These are phyloP conservation scores for Listronotus bonariensis DNA, from an alignment of 1,140 invertebrate species.

Conservation along the genomic window DNA sequence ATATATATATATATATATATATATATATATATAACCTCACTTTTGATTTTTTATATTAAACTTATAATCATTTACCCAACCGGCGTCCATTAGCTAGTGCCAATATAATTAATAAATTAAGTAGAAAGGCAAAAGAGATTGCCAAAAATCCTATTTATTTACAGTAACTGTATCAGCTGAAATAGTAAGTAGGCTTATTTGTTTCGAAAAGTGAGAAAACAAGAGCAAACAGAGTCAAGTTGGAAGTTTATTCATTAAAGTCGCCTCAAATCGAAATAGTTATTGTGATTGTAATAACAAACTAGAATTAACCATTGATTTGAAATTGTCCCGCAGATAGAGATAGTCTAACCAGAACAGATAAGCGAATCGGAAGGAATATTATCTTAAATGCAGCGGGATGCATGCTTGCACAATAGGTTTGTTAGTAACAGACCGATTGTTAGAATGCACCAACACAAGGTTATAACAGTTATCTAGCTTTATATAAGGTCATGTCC, in stretches of 20 bases:
- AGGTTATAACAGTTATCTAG: conserved; percentile 6
- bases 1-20: no score
- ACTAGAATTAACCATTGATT: conserved; percentile 36
- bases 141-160: no score
- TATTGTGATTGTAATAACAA: conserved; percentile 33
- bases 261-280: conserved; percentile 30
- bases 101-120: no score
- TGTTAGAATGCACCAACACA: conserved; percentile 10
- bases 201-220: conserved; percentile 2
- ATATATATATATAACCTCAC: no score
- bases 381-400: conserved; percentile 34
- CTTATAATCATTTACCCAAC: no score
- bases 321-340: conserved; percentile 28
- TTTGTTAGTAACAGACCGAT: conserved; percentile 35
- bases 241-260: conserved; percentile 36
- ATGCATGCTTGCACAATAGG: conserved; percentile 30
- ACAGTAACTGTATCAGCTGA: no score
- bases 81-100: no score
- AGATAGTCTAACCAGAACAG: conserved; percentile 31
- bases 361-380: conserved; percentile 35
- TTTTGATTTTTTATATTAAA: no score
- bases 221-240: conserved; percentile 5
- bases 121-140: no score
- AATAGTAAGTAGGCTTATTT: no score
- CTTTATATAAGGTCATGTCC: neutral